A percentile compares a stretch with the other conserved stretches of the same genome.
phyloP scores from a whole-genome alignment of 2,113 vertebrate species.

The Phalacrocorax pelagicus region DNA sequence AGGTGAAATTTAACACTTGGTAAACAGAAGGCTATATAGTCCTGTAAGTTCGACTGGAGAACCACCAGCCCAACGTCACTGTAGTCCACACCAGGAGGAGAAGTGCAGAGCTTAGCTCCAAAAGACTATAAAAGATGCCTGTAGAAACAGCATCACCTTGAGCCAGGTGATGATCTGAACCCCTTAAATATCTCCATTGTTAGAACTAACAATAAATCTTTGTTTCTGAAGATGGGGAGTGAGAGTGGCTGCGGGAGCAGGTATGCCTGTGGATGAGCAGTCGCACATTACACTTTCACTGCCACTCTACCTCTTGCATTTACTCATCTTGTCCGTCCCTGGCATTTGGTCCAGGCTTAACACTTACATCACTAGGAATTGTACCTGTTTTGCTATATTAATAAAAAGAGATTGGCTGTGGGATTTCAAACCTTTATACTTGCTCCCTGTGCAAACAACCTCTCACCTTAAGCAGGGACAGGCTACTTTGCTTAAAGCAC shows the following conservation, averaged over 20 bases:
- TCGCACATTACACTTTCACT: fast-evolving
- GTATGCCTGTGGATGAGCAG: background rate
- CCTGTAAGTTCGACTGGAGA: background rate
- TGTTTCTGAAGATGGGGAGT: background rate
- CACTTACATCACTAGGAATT: background rate
- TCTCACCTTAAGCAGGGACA: background rate
- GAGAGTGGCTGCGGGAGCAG: background rate
- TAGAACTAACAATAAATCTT: background rate
- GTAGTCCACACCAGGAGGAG: background rate
- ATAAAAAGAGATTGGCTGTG: background rate
- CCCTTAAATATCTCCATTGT: background rate
- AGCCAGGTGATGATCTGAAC: background rate
- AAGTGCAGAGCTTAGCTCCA: background rate
- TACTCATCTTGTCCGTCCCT: background rate
- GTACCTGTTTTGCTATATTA: background rate
- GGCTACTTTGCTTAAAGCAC: background rate
- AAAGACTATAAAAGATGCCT: background rate
- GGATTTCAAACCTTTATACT: background rate
- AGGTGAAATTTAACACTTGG: background rate
- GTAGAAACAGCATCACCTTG: background rate
- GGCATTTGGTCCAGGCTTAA: background rate
- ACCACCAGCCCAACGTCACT: background rate
- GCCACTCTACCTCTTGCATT: background rate
- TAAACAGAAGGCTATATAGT: background rate
- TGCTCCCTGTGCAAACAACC: background rate